Base-by-base conservation (phyloP, 1,140 invertebrate species). In the Cyclina sinensis region DNA sequence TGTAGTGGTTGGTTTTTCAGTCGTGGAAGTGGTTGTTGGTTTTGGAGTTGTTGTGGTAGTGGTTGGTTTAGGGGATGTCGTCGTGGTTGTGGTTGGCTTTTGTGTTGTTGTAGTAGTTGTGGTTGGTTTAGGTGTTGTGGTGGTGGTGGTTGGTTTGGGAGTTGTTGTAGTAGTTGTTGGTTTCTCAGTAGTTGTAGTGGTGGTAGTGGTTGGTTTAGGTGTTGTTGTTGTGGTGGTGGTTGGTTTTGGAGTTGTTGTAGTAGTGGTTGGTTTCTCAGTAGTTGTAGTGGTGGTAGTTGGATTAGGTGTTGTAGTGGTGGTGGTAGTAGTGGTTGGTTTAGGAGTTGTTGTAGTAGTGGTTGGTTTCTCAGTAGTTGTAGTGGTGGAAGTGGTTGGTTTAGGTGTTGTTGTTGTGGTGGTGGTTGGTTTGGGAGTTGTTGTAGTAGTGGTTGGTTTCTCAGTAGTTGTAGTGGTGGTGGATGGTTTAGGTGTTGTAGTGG, bases 401-500 rank as follows among this genome's bases (percentile, higher is more conserved):
- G 51, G 21, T 3, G 51, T 54, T 57, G 79, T 81, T 24, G 79
- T 81, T 14, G 79, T 79, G 24, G 79, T 81, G 32, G 79, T 81
- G n/a, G 79, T 68, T 70, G 81, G 81, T 73, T 83, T 83, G 3
- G 24, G 81, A n/a, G 81, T 62, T 35, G 51, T 73, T 35, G 81
- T 84, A 37, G 81, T 84, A 57, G 83, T 68, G 27, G 82, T 70
- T 0, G 82, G 62, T 73, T 65, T 70, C 37, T n/a, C n/a, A n/a
- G n/a, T n/a, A n/a, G 82, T 48, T 1, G 82, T 85, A 35, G 83
- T 83, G 30, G 81, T 83, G 3, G 81, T 65, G 7, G 57, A 76
- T 54, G 83, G 83, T 76, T 51, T 74, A 1, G 35, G 65, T 0
- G 83, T 86, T 39, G 83, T 86, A 37, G 83, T 86, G 18, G 83